Percentiles rank a stretch among this genome's conserved stretches.
Conservation (phyloP, 2,113 vertebrate species). For the Lepidothrix coronata region DNA sequence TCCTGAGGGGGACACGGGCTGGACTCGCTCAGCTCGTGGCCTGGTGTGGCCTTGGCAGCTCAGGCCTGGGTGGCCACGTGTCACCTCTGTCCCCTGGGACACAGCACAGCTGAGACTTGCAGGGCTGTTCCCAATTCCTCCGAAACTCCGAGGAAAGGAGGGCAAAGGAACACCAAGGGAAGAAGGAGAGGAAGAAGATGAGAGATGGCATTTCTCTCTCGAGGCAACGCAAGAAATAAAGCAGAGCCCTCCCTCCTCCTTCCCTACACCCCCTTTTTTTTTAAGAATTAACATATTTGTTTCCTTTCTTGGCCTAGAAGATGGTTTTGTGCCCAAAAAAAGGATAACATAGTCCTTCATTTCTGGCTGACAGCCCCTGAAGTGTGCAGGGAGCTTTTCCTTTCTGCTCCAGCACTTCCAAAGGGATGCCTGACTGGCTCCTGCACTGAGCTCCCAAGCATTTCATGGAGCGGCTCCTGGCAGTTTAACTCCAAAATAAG, state of each 20-base stretch:
- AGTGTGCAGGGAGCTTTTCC: not conserved
- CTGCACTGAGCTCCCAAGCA: not conserved
- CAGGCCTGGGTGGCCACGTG: not conserved
- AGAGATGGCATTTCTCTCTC: conserved; percentile 40
- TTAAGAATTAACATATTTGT: not conserved
- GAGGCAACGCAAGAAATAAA: conserved; percentile 46
- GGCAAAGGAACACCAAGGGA: not conserved
- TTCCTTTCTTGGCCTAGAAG: conserved; percentile 5
- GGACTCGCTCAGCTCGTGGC: not conserved
- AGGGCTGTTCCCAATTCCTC: not conserved
- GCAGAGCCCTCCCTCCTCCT: not conserved
- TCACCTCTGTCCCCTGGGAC: not conserved
- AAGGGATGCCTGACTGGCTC: not conserved
- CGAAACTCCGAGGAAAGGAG: not conserved
- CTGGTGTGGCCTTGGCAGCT: not conserved
- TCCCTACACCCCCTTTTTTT: not conserved
- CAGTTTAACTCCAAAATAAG: not conserved
- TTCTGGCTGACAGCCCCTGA: not conserved
- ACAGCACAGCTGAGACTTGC: not conserved
- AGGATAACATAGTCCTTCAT: not conserved
- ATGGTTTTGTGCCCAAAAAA: not conserved
- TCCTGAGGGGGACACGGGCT: not conserved
- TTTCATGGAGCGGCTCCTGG: not conserved
- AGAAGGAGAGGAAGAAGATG: conserved; percentile 8
- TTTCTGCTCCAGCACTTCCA: not conserved